Base-by-base conservation (phyloP, 2,113 vertebrate species). In the Myotis davidii region DNA sequence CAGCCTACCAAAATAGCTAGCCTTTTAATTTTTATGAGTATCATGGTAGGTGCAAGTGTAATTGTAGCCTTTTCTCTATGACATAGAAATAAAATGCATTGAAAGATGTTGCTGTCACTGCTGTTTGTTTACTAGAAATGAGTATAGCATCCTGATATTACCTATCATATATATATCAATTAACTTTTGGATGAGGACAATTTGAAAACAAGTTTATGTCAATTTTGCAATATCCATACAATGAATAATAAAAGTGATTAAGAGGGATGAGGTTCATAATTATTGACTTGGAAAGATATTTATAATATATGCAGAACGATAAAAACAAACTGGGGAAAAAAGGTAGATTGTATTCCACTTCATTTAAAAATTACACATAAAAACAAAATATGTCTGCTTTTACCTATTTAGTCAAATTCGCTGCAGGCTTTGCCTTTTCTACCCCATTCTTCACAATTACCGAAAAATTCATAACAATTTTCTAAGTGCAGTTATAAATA, bases 21-120 rank as follows among this genome's bases (percentile, higher is more conserved):
- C 0, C 2, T 93, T 77, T 97, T 90, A 97, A 94, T 93, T 92
- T 95, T 37, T 81, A 42, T 69, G 78, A 16, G 85, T 69, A 76
- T 90, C 79, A 23, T 59, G 27, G 13, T 50, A 97, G 12, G 54
- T 90, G 23, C 69, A 94, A 73, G 29, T 56, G 78, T 93, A 97
- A 94, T 25, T 83, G 65, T 6, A 96, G 29, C 1, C 94, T 86
- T 61, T 42, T n/a, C 14, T 85, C n/a, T 96, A 45, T 96, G 50
- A 70, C 42, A 45, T 0, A 37, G 74, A 85, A 96, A 37, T 52
- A 9, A 90, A 1, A 0, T 67, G 34, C 42, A 67, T 54, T 76
- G 77, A 76, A 61, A 90, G 13, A 20, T 70, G 23, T 32, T 59
- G 25, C 18, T 90, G 14, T 82, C 50, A 78, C 21, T 91, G 25